Evolutionary conservation across 2,797 vertebrate species (phyloP).

Genomic region (Chaetodon trifasciatus): DNA sequence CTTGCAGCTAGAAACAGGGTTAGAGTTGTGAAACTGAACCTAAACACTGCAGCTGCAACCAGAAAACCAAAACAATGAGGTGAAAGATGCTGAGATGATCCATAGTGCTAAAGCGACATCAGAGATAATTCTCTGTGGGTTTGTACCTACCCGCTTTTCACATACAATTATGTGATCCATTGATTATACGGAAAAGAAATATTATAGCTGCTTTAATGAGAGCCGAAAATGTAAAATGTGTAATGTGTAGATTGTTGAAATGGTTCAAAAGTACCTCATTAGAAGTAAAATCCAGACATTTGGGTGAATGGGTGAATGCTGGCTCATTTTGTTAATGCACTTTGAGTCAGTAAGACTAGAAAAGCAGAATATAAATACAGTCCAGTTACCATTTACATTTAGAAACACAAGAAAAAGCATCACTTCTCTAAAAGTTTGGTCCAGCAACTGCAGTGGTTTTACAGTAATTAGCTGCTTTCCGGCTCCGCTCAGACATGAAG

Average conservation of each 20-base stretch:
- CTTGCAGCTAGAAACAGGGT: background rate
- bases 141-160: conserved; percentile 24
- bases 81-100: conserved; percentile 16
- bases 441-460: conserved; percentile 12
- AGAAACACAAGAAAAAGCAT: conserved; percentile 8
- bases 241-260: background rate
- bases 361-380: too few relatives aligned
- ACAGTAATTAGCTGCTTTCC: conserved; percentile 49
- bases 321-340: too few relatives aligned
- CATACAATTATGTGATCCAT: conserved; percentile 5
- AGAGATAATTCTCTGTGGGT: conserved; percentile 37
- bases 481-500: conserved; percentile 34
- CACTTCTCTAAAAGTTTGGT: background rate
- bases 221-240: background rate
- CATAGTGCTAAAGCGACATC: conserved; percentile 16
- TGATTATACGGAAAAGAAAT: background rate
- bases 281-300: conserved; percentile 18
- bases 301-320: too few relatives aligned
- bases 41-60: conserved; percentile 15
- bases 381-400: background rate
- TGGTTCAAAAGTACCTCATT: background rate
- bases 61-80: conserved; percentile 44
- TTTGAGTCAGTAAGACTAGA: too few relatives aligned
- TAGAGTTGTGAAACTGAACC: conserved; percentile 42
- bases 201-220: background rate